Percentiles rank a stretch among this genome's conserved stretches.
Evolutionary conservation across 2,888 invertebrate species (phyloP).

Genomic region (Caenorhabditis plicata): DNA sequence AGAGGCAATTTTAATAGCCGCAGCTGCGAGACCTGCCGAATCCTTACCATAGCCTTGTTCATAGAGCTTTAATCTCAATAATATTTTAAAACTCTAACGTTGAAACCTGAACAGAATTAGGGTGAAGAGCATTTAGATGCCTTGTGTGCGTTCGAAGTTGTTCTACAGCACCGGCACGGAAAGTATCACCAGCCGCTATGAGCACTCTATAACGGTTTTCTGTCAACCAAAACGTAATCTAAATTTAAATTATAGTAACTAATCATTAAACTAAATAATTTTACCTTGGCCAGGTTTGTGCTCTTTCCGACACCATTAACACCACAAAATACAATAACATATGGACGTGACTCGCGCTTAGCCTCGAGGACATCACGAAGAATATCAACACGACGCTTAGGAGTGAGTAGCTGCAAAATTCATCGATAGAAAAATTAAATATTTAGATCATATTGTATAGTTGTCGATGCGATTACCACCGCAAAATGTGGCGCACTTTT

Average conservation of each 20-base stretch:
- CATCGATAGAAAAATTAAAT: neutral
- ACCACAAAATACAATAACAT: slow-evolving; percentile 93
- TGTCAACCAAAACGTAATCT: slow-evolving; percentile 96
- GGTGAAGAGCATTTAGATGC: slow-evolving; percentile 90
- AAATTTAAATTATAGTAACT: slow-evolving; percentile 7
- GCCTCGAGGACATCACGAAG: slow-evolving; percentile 91
- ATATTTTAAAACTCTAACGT: too few species aligned
- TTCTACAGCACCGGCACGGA: slow-evolving; percentile 93
- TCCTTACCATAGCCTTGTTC: slow-evolving; percentile 99
- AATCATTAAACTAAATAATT: too few species aligned
- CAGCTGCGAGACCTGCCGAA: slow-evolving; percentile 96
- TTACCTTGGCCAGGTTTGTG: slow-evolving; percentile 89
- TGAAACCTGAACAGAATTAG: slow-evolving; percentile 71
- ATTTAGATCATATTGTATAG: too few species aligned
- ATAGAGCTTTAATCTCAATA: too few species aligned
- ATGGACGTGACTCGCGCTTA: slow-evolving; percentile 80
- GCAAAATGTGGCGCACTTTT: too few species aligned
- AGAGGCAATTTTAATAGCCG: slow-evolving; percentile 76
- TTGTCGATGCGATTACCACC: too few species aligned
- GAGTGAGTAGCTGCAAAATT: slow-evolving; percentile 88
- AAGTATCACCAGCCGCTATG: slow-evolving; percentile 98
- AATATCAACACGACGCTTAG: slow-evolving; percentile 91
- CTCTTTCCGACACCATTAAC: slow-evolving; percentile 99
- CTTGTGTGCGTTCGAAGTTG: slow-evolving; percentile 91
- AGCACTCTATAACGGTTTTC: slow-evolving; percentile 93